A percentile compares a stretch with the other conserved stretches of the same genome.
Conservation (phyloP, 2,888 invertebrate species). For the Hypomecis atomaria region DNA sequence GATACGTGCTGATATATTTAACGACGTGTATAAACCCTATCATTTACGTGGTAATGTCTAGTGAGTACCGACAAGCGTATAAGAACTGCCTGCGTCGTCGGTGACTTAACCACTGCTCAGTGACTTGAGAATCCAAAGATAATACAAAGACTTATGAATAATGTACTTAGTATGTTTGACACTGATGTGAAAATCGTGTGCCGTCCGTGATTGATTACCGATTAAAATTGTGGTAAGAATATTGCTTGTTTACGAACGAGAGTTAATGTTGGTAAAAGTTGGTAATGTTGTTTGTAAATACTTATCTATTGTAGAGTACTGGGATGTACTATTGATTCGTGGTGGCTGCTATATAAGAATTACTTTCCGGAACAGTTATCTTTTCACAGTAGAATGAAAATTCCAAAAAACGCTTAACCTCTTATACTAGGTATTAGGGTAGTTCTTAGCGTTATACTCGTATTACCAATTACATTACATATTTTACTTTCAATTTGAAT, state of each 20-base stretch:
- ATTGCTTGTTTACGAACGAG: constrained; percentile 17
- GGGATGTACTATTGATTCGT: constrained; percentile 9
- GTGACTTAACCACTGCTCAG: constrained; percentile 17
- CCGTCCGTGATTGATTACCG: constrained; percentile 52
- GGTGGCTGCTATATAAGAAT: constrained; percentile 19
- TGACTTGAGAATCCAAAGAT: constrained; percentile 17
- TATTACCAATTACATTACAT: too few species aligned
- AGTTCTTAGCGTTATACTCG: too few species aligned
- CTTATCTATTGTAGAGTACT: background rate
- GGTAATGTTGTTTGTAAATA: constrained; percentile 10
- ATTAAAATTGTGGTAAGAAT: constrained; percentile 19
- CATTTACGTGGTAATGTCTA: constrained; percentile 97
- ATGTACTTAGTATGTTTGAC: constrained; percentile 28
- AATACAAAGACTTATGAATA: constrained; percentile 22
- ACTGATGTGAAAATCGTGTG: constrained; percentile 40
- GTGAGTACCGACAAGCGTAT: constrained; percentile 95
- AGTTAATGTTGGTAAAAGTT: background rate
- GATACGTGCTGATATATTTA: constrained; percentile 92
- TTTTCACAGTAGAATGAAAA: too few species aligned
- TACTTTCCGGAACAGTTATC: too few species aligned
- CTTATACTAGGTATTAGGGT: too few species aligned
- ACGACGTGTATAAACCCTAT: constrained; percentile 96
- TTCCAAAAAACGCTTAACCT: too few species aligned
- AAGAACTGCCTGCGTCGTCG: constrained; percentile 86
- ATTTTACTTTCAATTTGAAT: too few species aligned